Base-by-base conservation (phyloP, 1,140 invertebrate genomes). In the Periplaneta americana region DNA sequence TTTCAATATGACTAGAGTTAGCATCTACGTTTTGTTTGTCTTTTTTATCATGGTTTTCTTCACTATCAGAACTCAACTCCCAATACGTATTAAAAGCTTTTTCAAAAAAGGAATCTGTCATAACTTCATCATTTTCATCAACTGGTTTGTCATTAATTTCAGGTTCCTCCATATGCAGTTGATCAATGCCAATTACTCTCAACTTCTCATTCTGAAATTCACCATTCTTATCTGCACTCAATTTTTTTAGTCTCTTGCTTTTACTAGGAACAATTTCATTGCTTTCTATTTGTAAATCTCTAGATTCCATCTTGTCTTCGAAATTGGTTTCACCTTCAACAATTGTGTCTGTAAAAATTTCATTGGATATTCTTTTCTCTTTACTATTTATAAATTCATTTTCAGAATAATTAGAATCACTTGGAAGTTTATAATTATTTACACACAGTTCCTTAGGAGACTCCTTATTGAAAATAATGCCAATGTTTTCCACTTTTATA, bases 31-130 rank as follows among this genome's bases (percentile, higher is more conserved):
- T 11, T 0, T n/a, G 48, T 66, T 66, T 28, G 28, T 28, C 48
- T n/a, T 13, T 66, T 66, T 28, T 66, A 9, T 4, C 11, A n/a
- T 66, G 8, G 15, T 17, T 11, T n/a, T 5, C 22, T 78, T 28
- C n/a, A 28, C 17, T 74, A 66, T 34, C 35, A 79, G 13, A 39
- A n/a, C 36, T 28, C 57, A 79, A 57, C 37, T 79, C 78, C 57
- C 77, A 82, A 35, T 39, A 35, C 2, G 77, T 79, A 18, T 57
- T 74, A 28, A 82, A 82, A 36, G 76, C 76, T 82, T 74, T n/a
- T 39, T 79, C 33, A 34, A 82, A 18, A 28, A 82, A 82, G 8
- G 81, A 79, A 17, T 75, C 66, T 34, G 34, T 79, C 15, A 75
- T 74, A 33, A 4, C n/a, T 6, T 82, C 81, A 81, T 9, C 79